These are phyloP conservation scores for Zalophus californianus DNA, from an alignment of 2,797 vertebrate genomes.

Conservation along the genomic window DNA sequence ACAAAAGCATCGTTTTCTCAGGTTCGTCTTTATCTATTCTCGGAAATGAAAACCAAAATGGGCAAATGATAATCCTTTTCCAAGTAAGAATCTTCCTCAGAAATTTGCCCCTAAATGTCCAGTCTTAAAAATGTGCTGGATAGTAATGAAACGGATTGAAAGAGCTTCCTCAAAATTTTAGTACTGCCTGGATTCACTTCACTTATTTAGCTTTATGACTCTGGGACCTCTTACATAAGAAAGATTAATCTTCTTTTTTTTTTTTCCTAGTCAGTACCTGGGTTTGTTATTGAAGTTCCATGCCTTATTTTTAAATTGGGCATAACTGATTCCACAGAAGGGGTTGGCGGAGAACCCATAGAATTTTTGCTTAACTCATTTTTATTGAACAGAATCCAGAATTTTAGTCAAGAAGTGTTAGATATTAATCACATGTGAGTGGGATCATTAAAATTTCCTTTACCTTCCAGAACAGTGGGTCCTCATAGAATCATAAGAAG, in stretches of 20 bases:
- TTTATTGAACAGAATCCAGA: conserved; percentile 87
- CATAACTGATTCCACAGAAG: conserved; percentile 84
- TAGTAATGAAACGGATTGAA: background rate
- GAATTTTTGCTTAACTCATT: conserved; percentile 86
- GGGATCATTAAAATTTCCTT: conserved; percentile 87
- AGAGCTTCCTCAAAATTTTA: conserved; percentile 47
- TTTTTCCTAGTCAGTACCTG: conserved; percentile 36
- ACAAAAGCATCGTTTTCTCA: conserved; percentile 19
- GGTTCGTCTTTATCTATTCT: background rate
- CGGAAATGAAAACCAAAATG: conserved; percentile 38
- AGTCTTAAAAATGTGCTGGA: background rate
- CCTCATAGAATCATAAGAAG: conserved; percentile 86
- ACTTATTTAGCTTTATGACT: conserved; percentile 78
- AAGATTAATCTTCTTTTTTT: conserved; percentile 48
- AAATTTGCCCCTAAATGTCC: background rate
- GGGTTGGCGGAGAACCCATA: conserved; percentile 83
- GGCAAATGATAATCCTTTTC: conserved; percentile 33
- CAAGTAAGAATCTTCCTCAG: conserved; percentile 28
- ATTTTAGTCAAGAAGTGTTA: conserved; percentile 86
- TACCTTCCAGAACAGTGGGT: conserved; percentile 85
- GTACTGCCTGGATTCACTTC: conserved; percentile 70
- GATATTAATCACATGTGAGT: conserved; percentile 87
- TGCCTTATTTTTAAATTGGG: conserved; percentile 86
- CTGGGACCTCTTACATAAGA: conserved; percentile 17
- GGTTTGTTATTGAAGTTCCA: conserved; percentile 82